Base-by-base conservation (phyloP, 2,888 invertebrate genomes). In the Merodon equestris region DNA sequence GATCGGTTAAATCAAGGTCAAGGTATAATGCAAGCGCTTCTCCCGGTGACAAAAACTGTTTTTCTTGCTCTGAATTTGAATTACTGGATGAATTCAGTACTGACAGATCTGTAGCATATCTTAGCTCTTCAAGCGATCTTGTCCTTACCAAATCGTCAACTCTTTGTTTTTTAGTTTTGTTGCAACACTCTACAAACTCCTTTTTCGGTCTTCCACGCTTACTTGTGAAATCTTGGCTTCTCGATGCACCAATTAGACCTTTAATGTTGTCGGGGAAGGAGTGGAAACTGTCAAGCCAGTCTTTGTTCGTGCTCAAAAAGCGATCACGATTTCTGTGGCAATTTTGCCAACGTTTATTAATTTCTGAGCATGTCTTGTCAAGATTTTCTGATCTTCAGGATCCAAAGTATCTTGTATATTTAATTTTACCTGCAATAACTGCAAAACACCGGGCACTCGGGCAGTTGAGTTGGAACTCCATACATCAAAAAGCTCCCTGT, bases 131-230 rank as follows among this genome's bases (percentile, higher is more conserved):
- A 12, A 54, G 40, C 2, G 54, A 54, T 54, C 18, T 54, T 40
- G 42, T 54, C 40, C 17, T 38, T 3, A 54, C 15, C 18, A 44
- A 27, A 42, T 42, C 56, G 9, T 42, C 27, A 17, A 42, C 44
- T 42, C 56, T 56, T 10, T 56, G 56, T 42, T 56, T 56, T 12
- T 56, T 56, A 17, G 42, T 56, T 56, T 53, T 53, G 38, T 38
- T 53, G 53, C 53, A 53, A 53, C 53, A 53, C 13, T 15, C 40
- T 38, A 38, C 19, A 56, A 44, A 56, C 0, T n/a, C 42, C 17
- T 54, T 54, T n/a, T 14, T 38, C 40, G 54, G 54, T 40, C 54
- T 54, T 54, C 19, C 40, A 13, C 56, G 42, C 42, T 42, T 56
- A 44, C 9, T 42, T 19, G 7, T 44, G 1, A 56, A 1, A 19